Evolutionary conservation across 2,797 vertebrate species (phyloP).

Genomic region (Falco rusticolus): DNA sequence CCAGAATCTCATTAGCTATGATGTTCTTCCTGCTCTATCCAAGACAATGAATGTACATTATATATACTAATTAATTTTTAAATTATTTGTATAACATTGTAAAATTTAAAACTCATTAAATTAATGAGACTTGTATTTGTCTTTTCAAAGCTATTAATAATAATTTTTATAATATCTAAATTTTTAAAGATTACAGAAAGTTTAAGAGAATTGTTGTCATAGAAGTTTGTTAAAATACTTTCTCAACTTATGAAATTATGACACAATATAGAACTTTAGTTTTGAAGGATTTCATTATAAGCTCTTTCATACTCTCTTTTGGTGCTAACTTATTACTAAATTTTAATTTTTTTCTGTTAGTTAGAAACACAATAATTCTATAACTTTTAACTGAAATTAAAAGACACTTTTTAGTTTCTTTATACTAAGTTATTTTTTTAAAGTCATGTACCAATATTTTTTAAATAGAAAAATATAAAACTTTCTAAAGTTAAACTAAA

Average conservation of each 20-base stretch:
- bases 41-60: not conserved
- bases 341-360: not conserved
- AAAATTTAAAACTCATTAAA: not conserved
- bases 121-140: not conserved
- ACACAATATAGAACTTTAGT: not conserved
- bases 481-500: not conserved
- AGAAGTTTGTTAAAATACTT: not conserved
- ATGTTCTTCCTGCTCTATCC: not conserved
- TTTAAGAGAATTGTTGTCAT: not conserved
- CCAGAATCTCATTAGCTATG: not conserved
- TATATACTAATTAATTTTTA: not conserved
- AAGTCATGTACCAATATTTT: not conserved
- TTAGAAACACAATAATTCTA: not conserved
- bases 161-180: fast-evolving
- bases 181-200: not conserved
- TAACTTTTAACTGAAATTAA: not conserved
- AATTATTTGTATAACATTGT: not conserved
- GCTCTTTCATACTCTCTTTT: not conserved
- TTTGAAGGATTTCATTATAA: not conserved
- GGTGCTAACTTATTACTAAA: not conserved
- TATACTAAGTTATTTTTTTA: not conserved
- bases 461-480: not conserved
- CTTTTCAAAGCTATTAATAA: not conserved
- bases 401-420: not conserved
- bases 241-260: not conserved